Conservation (phyloP, 30 jellyfish, hydroid and myxozoan species). For the Mastigias papua region DNA sequence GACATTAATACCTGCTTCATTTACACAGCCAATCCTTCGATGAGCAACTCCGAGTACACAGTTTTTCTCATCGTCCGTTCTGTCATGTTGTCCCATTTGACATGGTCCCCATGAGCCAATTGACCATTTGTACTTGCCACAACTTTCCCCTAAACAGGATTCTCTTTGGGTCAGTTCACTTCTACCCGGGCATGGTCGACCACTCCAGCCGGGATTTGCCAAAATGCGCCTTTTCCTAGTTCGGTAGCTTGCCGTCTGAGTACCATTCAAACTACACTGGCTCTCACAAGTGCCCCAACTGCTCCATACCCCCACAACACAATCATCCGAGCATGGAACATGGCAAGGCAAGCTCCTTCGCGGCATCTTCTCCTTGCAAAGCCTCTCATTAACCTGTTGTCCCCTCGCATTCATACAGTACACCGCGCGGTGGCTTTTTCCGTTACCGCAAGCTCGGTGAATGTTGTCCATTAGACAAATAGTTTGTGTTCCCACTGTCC, state of each 20-base stretch:
- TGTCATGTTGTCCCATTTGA: constrained; percentile 18
- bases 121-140: constrained; percentile 73
- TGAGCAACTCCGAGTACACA: constrained; percentile 40
- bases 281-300: constrained; percentile 79
- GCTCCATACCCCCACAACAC: constrained; percentile 81
- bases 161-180: constrained; percentile 23
- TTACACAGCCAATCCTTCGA: constrained; percentile 46
- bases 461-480: constrained; percentile 61
- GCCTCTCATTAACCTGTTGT: constrained; percentile 46
- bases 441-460: constrained; percentile 77
- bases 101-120: constrained; percentile 52
- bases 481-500: constrained; percentile 74
- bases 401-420: constrained; percentile 78
- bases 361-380: constrained; percentile 53
- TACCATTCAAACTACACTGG: constrained; percentile 45
- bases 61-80: not conserved
- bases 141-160: constrained; percentile 63
- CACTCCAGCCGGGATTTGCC: constrained; percentile 80
- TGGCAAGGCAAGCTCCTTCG: constrained; percentile 66
- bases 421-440: constrained; percentile 73
- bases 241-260: constrained; percentile 54
- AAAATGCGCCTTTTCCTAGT: constrained; percentile 31
- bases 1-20: constrained; percentile 34
- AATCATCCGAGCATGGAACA: constrained; percentile 80
- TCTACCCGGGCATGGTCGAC: constrained; percentile 64